A percentile compares a stretch with the other conserved stretches of the same genome.
Conservation (phyloP, 2,797 vertebrate species). For the Periophthalmus magnuspinnatus region DNA sequence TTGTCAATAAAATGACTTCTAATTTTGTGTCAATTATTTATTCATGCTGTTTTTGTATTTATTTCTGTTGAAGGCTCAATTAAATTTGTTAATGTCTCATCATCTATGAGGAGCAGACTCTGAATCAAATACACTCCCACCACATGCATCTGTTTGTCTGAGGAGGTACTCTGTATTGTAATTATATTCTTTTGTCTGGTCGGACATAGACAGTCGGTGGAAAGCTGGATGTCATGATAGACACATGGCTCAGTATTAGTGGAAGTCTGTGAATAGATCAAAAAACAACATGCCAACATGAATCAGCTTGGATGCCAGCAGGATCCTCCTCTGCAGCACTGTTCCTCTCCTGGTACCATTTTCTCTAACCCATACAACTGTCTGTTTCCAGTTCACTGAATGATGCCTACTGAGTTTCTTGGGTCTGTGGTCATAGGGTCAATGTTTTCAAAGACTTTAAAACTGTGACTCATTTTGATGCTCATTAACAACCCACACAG, state of each 20-base stretch:
- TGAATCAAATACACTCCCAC: not conserved
- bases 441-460: not conserved
- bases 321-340: constrained; percentile 28
- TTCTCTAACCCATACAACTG: constrained; percentile 13
- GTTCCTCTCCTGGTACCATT: constrained; percentile 12
- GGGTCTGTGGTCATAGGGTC: constrained; percentile 22
- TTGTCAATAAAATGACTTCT: constrained; percentile 61
- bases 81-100: no score
- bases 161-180: not conserved
- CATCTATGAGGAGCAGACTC: not conserved
- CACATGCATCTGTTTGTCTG: not conserved
- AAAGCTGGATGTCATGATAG: constrained; percentile 35
- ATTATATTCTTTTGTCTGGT: not conserved
- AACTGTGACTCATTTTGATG: not conserved
- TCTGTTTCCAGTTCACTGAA: constrained; percentile 44
- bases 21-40: not conserved
- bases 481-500: not conserved
- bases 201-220: constrained; percentile 2
- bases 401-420: constrained; percentile 18
- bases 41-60: not conserved
- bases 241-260: constrained; percentile 52
- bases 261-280: constrained; percentile 35
- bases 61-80: no score
- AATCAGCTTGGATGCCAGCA: constrained; percentile 44
- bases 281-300: constrained; percentile 59